These are phyloP conservation scores for Pollenia labialis DNA, from an alignment of 2,888 invertebrate genomes.

Conservation along the genomic window DNA sequence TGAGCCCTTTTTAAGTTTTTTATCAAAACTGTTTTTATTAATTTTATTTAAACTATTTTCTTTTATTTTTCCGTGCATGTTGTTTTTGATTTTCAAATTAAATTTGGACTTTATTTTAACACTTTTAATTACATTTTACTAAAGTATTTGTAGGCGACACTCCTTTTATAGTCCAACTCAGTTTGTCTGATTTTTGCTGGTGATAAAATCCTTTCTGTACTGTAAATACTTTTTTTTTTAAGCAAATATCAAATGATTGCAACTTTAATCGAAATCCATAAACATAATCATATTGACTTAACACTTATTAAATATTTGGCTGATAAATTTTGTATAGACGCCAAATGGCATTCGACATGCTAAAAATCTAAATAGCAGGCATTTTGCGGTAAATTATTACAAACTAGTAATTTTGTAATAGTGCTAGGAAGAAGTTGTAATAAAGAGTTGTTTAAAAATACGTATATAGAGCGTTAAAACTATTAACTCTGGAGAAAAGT, in stretches of 20 bases:
- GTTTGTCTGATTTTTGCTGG: constrained; percentile 33
- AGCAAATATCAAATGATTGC: constrained; percentile 70
- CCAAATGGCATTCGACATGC: constrained; percentile 74
- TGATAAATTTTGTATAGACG: constrained; percentile 74
- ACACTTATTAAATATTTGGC: constrained; percentile 57
- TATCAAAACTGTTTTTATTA: constrained; percentile 26
- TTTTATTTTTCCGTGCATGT: constrained; percentile 42
- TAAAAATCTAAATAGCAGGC: constrained; percentile 46
- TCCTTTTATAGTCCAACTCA: constrained; percentile 40
- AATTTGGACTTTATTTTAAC: background rate
- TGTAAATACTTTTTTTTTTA: constrained; percentile 39
- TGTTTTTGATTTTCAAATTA: background rate
- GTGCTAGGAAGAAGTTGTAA: background rate
- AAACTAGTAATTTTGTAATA: background rate
- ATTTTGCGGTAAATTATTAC: background rate
- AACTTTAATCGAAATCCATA: constrained; percentile 76
- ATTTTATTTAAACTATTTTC: constrained; percentile 51
- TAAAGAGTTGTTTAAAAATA: background rate
- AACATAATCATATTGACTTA: constrained; percentile 80
- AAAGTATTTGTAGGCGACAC: background rate
- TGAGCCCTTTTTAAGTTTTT: background rate
- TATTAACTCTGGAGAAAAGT: too few relatives aligned
- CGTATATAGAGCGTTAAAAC: background rate
- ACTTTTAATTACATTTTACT: constrained; percentile 49
- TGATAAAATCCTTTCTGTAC: constrained; percentile 6